Percentiles rank a stretch among this genome's conserved stretches.
Conservation (phyloP, 2,113 vertebrate genomes). For the Pteronura brasiliensis region DNA sequence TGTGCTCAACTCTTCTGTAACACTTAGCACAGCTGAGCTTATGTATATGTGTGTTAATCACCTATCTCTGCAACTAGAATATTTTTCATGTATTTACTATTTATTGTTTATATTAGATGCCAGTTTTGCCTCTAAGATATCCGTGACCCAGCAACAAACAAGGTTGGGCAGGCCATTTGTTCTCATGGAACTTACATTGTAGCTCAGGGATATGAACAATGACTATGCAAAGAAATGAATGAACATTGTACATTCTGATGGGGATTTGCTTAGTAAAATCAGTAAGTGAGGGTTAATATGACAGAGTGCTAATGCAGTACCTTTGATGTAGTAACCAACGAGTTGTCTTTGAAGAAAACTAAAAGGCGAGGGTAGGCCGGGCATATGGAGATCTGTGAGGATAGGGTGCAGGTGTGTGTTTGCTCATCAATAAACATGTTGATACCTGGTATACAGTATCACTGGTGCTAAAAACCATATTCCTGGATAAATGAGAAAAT, state of each 20-base stretch:
- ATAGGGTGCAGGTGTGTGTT: not conserved
- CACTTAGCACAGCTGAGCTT: not conserved
- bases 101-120: not conserved
- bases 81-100: not conserved
- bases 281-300: not conserved
- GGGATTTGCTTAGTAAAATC: not conserved
- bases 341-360: not conserved
- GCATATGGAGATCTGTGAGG: not conserved
- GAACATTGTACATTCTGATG: not conserved
- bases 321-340: not conserved
- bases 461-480: not conserved
- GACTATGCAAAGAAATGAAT: not conserved
- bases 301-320: not conserved
- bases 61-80: not conserved
- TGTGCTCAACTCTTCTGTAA: not conserved
- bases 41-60: not conserved
- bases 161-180: not conserved
- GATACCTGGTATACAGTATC: not conserved
- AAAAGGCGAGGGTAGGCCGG: not conserved
- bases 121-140: not conserved
- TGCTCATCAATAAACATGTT: not conserved
- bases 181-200: not conserved
- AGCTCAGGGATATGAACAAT: not conserved
- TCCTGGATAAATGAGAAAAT: not conserved
- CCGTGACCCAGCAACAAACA: not conserved